Base-by-base conservation (phyloP, 2,888 invertebrate genomes). In the Dolomedes plantarius region DNA sequence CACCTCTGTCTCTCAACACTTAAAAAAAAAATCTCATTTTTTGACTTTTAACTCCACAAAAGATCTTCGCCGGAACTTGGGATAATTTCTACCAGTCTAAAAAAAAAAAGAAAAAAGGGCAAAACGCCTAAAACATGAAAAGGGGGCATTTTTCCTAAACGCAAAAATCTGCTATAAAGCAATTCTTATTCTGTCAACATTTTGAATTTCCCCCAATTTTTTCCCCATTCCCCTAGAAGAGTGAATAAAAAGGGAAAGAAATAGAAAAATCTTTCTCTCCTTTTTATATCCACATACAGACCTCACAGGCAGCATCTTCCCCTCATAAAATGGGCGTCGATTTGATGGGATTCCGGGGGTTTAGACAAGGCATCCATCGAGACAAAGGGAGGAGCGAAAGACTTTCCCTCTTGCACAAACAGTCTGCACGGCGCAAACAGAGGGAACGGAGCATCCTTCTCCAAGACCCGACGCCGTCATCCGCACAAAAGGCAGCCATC, bases 401-500 rank as follows among this genome's bases (percentile, higher is more conserved):
- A 75, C 75, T 81, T 75, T 81, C 81, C 74, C 81, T 62, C 68
- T 27, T 69, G 64, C 65, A 79, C 81, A 81, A 81, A 81, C 81
- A 81, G 81, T 36, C 19, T 28, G 36, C 62, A 41, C 75, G 56
- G 50, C 68, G 69, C 74, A 81, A 39, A 72, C 67, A 69, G 74
- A 32, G 68, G 74, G 28, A 27, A 36, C 1, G n/a, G 69, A 69
- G 69, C 46, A 23, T 23, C 56, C 56, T 56, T 2, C 46, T 2
- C 46, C 9, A 46, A 46, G 46, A 16, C 2, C 16, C 46, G 16
- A 16, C 72, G 69, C 74, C 81, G 81, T 82, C 82, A 82, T 76
- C 71, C 19, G 77, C 83, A 83, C 83, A 83, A 83, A 83, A 83
- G 77, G 77, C 77, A 62, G 82, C 46, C 77, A 77, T 83, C 83